Base-by-base conservation (phyloP, 1,140 invertebrate species). In the Drosophila navojoa region DNA sequence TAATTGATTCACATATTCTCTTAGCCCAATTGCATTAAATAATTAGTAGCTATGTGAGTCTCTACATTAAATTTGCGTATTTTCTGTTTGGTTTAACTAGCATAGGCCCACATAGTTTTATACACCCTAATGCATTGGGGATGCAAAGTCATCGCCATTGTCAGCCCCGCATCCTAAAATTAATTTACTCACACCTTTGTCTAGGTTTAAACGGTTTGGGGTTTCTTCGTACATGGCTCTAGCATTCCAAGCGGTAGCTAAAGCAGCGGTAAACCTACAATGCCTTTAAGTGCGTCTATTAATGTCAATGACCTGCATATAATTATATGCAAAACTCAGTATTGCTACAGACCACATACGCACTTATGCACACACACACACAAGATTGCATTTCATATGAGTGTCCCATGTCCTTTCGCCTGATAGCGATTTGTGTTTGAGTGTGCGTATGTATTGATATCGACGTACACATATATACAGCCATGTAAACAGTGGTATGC, bases 261-360 rank as follows among this genome's bases (percentile, higher is more conserved):
- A 32, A 15, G 49, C 47, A 50, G 64, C 64, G 29, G 19, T 16
- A 22, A 42, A 45, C 42, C 35, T 63, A 15, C 35, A 38, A 11
- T 38, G 35, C 74, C 52, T 53, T 32, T 40, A 40, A 54, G 40
- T 71, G 53, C 42, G 58, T 53, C 59, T 64, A 78, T 82, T 71
- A 84, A 89, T 84, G 84, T 89, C 84, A 89, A 90, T 90, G 84
- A 89, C 84, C 84, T 89, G 84, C 63, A 80, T 90, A 89, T 90
- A 84, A 89, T 90, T 90, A 90, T 89, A 89, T 87, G 80, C 85
- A 90, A 90, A 72, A 87, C 63, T 71, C 55, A 57, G 32, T 58
- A 62, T 58, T 54, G 59, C 81, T 76, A 58, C 76, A 71, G 49
- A 71, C 77, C 60, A 71, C 63, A 80, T 57, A 63, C 42, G 38